A percentile compares a stretch with the other conserved stretches of the same genome.
These are phyloP conservation scores for Acleris holmiana DNA, from an alignment of 2,888 invertebrate genomes.

Conservation along the genomic window DNA sequence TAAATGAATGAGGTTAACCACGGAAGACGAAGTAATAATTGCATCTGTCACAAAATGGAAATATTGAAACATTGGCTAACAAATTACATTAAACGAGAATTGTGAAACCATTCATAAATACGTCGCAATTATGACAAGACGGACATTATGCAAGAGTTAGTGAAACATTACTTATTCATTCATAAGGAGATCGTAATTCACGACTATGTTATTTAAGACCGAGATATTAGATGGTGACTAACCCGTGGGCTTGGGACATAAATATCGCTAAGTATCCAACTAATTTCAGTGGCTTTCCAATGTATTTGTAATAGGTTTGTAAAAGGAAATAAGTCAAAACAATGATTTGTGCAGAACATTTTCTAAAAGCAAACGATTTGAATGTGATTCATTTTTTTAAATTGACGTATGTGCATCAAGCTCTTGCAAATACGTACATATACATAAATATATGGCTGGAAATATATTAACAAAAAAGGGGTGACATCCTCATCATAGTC, in stretches of 20 bases:
- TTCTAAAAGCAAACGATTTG: neutral
- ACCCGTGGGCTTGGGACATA: conserved; percentile 36
- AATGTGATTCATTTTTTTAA: neutral
- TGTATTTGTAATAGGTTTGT: conserved; percentile 18
- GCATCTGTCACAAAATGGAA: conserved; percentile 3
- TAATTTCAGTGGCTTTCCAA: conserved; percentile 32
- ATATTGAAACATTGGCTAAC: conserved; percentile 13
- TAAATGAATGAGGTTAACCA: no score
- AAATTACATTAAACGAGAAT: conserved; percentile 28
- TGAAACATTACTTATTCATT: conserved; percentile 37
- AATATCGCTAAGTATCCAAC: conserved; percentile 34
- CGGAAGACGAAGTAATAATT: neutral
- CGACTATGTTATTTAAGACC: conserved; percentile 25
- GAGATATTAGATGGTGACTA: conserved; percentile 31
- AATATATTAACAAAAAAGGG: no score
- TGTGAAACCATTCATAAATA: conserved; percentile 34
- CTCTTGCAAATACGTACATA: no score
- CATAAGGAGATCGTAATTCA: conserved; percentile 34
- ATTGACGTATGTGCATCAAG: no score
- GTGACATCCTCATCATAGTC: no score
- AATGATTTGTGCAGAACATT: neutral
- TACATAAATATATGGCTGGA: no score
- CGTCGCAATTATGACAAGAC: conserved; percentile 34
- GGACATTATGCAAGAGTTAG: conserved; percentile 32
- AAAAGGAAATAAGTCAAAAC: neutral